Evolutionary conservation across 2,888 invertebrate species (phyloP).

Genomic region (Gonocerus acuteangulatus): DNA sequence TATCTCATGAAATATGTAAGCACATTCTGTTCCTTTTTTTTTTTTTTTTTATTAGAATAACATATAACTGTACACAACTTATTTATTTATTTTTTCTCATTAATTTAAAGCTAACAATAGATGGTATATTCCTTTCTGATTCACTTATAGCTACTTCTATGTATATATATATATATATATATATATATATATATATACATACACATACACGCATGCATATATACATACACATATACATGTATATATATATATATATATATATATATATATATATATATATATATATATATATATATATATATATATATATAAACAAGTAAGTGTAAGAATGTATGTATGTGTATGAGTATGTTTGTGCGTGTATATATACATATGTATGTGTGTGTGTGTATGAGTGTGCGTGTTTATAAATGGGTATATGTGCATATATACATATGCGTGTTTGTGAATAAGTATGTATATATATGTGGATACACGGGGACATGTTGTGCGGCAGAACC

Average conservation of each 20-base stretch:
- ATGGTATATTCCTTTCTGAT: no score
- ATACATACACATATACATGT: not conserved
- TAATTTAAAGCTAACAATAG: no score
- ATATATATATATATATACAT: conserved; percentile 4
- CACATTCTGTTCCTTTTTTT: no score
- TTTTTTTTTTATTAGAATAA: no score
- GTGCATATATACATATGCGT: not conserved
- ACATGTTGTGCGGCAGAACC: no score
- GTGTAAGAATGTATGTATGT: not conserved
- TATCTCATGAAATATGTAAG: no score
- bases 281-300: not conserved
- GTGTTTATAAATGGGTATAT: not conserved
- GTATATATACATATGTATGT: not conserved
- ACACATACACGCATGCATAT: not conserved
- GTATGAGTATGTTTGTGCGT: no score
- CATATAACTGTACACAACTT: no score
- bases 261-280: not conserved
- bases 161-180: conserved; percentile 7
- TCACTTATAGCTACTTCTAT: no score
- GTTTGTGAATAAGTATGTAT: not conserved
- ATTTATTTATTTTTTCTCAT: no score
- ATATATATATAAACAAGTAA: not conserved
- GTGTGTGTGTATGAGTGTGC: not conserved
- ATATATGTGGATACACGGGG: not conserved
- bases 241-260: not conserved